Evolutionary conservation across 2,888 invertebrate genomes (phyloP), one percentile per base, ranked within the genome.

Genomic region (Emmelina monodactyla): DNA sequence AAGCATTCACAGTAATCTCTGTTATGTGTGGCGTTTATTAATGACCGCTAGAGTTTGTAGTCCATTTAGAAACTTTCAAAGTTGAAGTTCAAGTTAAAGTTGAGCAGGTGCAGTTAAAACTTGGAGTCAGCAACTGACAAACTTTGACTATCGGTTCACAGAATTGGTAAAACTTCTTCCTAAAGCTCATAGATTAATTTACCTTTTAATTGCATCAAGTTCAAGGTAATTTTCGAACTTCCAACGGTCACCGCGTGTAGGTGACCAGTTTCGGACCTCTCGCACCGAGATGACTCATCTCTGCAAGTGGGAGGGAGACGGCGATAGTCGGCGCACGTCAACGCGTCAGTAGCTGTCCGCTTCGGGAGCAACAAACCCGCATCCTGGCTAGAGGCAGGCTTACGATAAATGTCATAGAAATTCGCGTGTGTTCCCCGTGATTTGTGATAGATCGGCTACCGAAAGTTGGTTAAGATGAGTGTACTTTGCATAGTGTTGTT

Each of bases 401-500:
- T n/a, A 25, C 25, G 4, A 25, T 25, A 25, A 25, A 25, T 25
- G 25, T 25, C 11, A 25, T 11, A 11, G 11, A n/a, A 25, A 25
- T 7, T 7, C 3, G 3, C n/a, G n/a, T 10, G 25, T 25, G 25
- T 25, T 25, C n/a, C 3, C 9, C 3, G 14, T 4, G 13, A 14
- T 3, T 29, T 63, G 57, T 49, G 47, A 42, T 39, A 11, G 22
- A 16, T 46, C 51, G 49, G 54, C n/a, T n/a, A n/a, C n/a, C n/a
- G 63, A 62, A 65, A 60, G 58, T 52, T 59, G 42, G 47, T 40
- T 43, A 58, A 45, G 49, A 78, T 76, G 76, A 61, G 58, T 57
- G 62, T 59, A 55, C 61, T 54, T 41, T 47, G 58, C 46, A 72
- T 78, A 67, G 50, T 75, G 47, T 62, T 72, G 51, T 61, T 75